phyloP scores from a whole-genome alignment of 2,113 vertebrate genomes.

The Fukomys damarensis region DNA sequence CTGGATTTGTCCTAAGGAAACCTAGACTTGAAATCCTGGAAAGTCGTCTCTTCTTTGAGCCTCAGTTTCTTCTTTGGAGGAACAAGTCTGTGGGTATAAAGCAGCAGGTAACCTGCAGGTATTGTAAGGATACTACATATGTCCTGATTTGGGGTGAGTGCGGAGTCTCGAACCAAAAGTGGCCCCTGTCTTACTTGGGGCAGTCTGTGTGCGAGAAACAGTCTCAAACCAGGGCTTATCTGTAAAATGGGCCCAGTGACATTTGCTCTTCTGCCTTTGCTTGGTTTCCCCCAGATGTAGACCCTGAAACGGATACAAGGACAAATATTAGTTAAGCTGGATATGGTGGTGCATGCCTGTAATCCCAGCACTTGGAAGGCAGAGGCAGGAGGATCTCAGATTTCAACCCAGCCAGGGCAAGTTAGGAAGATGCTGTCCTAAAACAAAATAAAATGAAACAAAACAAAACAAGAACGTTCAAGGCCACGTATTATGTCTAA shows the following conservation, averaged over 20 bases:
- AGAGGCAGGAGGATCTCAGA: background rate
- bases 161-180: background rate
- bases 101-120: background rate
- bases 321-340: background rate
- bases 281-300: background rate
- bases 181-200: background rate
- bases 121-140: background rate
- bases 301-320: background rate
- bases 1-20: slow-evolving; percentile 28
- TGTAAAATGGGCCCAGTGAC: background rate
- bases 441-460: background rate
- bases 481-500: background rate
- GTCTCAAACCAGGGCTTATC: background rate
- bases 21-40: background rate
- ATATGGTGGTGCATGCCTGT: background rate
- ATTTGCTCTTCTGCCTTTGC: background rate
- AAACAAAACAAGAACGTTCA: background rate
- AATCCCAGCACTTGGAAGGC: background rate
- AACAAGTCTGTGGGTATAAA: background rate
- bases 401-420: background rate
- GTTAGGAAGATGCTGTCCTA: background rate
- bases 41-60: background rate
- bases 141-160: background rate
- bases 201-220: background rate
- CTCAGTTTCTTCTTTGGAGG: background rate